Conservation (phyloP, 2,113 vertebrate species). For the Tragelaphus imberbis region DNA sequence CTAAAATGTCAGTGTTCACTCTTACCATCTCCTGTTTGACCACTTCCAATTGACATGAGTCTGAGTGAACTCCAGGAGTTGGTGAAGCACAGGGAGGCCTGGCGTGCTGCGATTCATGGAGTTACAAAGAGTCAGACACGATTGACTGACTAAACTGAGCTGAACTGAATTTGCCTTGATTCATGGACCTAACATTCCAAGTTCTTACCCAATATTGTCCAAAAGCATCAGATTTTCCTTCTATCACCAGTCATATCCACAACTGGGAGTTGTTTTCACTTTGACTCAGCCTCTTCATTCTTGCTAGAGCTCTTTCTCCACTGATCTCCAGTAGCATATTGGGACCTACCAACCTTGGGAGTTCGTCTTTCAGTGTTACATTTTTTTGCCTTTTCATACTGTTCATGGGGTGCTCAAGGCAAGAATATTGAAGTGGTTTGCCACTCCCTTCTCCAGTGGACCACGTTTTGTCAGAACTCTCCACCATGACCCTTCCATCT, state of each 20-base stretch:
- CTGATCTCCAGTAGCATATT: background rate
- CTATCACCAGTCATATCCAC: background rate
- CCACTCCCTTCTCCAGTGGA: background rate
- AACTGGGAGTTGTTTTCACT: background rate
- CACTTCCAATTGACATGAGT: background rate
- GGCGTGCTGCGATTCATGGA: no score
- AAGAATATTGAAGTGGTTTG: background rate
- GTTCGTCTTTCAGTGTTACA: background rate
- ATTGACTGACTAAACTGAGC: no score
- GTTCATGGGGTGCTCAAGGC: background rate
- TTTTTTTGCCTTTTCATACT: background rate
- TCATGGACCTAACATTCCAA: background rate
- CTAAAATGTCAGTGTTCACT: background rate
- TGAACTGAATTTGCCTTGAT: background rate
- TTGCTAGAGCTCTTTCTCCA: background rate
- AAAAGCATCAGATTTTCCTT: background rate
- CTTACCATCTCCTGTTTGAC: background rate
- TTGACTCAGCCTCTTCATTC: background rate
- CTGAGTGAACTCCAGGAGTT: no score
- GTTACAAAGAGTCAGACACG: no score
- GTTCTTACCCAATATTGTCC: background rate
- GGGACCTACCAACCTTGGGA: background rate
- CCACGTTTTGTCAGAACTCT: background rate
- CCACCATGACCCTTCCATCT: accelerated
- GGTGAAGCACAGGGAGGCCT: no score